Conservation (phyloP, 2,888 invertebrate genomes). For the Melolontha melolontha region DNA sequence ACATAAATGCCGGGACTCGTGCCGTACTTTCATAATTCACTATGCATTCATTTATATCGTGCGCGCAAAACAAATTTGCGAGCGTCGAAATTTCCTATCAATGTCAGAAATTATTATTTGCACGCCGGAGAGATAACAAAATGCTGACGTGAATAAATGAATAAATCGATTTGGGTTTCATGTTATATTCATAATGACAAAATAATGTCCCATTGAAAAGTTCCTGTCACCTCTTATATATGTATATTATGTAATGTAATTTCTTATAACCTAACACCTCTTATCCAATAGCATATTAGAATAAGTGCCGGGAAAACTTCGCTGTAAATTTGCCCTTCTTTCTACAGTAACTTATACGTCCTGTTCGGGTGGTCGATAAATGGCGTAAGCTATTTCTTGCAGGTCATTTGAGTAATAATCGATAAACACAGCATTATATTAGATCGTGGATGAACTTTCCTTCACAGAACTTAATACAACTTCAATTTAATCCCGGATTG, state of each 20-base stretch:
- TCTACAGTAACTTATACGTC: no score
- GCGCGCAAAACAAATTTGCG: slow-evolving; percentile 19
- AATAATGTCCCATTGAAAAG: slow-evolving; percentile 18
- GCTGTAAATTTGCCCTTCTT: no score
- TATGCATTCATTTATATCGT: slow-evolving; percentile 18
- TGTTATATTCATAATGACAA: slow-evolving; percentile 36
- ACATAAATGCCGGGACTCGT: neutral
- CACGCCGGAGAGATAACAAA: slow-evolving; percentile 27
- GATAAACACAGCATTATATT: no score
- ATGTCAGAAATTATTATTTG: slow-evolving; percentile 28
- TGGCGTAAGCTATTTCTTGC: no score
- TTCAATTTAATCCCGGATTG: no score
- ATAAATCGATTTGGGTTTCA: slow-evolving; percentile 34
- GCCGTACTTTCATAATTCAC: slow-evolving; percentile 16
- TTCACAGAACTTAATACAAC: no score
- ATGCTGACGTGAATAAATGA: slow-evolving; percentile 37
- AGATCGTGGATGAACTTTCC: no score
- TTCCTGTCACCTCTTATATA: neutral
- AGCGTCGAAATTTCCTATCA: slow-evolving; percentile 27
- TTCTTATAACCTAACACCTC: no score
- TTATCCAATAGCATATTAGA: no score
- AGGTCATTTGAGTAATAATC: no score
- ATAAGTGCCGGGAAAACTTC: no score
- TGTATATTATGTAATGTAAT: neutral
- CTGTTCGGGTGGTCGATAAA: no score